Evolutionary conservation across 2,888 invertebrate genomes (phyloP).

Genomic region (Orchestes rusci): DNA sequence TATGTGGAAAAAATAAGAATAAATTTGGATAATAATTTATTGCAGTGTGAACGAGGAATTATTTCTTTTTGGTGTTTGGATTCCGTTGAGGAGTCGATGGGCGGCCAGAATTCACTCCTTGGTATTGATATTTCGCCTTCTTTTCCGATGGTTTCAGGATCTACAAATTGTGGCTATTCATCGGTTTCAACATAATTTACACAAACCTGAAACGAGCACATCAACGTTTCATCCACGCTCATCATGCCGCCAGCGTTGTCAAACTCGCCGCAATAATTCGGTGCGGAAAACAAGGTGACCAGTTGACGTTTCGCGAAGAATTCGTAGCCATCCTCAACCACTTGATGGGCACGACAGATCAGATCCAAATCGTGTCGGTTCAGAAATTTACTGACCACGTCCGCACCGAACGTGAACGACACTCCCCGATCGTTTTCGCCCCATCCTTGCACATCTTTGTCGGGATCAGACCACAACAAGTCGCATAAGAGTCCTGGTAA

Average conservation of each 20-base stretch:
- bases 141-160: constrained; percentile 99
- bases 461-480: constrained; percentile 95
- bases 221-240: constrained; percentile 97
- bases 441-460: constrained; percentile 91
- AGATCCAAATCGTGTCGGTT: constrained; percentile 95
- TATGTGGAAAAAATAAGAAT: constrained; percentile 21
- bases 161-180: constrained; percentile 46
- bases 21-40: constrained; percentile 12
- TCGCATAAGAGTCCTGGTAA: constrained; percentile 82
- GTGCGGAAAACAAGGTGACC: constrained; percentile 97
- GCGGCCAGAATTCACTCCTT: constrained; percentile 78
- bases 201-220: constrained; percentile 99
- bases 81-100: constrained; percentile 79
- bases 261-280: constrained; percentile 97
- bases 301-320: constrained; percentile 98
- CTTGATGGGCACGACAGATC: constrained; percentile 97
- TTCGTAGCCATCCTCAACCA: constrained; percentile 98
- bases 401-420: constrained; percentile 96
- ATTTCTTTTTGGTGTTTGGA: constrained; percentile 65
- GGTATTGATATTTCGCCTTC: constrained; percentile 98
- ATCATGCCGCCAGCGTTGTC: constrained; percentile 99
- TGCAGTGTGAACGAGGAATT: constrained; percentile 19
- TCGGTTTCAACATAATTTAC: background rate
- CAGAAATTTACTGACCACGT: constrained; percentile 93
- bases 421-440: constrained; percentile 98